Evolutionary conservation across 2,888 invertebrate genomes (phyloP), one percentile per base, ranked within the genome.

Genomic region (Parnassius orleans): DNA sequence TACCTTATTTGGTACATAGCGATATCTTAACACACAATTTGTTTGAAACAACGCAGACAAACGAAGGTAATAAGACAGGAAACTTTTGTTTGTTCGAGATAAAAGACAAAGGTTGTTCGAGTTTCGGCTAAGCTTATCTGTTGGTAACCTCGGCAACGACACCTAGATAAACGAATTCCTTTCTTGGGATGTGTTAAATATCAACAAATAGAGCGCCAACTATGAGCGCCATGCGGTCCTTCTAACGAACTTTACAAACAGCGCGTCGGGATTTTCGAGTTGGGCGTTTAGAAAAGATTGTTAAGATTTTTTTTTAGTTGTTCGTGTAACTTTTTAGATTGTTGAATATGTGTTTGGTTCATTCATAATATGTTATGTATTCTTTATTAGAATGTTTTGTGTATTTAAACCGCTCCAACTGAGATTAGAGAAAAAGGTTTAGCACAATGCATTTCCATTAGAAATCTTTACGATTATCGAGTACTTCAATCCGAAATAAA

Each of bases 11-110:
- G 67, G 73, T 74, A 81, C 68, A 81, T 80, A 78, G 72, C 76
- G 72, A 68, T 71, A 70, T 71, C 70, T 77, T 75, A 75, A 75
- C 75, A 79, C 75, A 79, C 76, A 77, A 81, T 79, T 79, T 77
- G 76, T 77, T 69, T 68, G 71, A 72, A 70, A 74, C 71, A 71
- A 66, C 69, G 67, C 68, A n/a, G 12, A 68, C 69, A 69, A 61
- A 63, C 66, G 67, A 73, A 73, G 73, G 71, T 71, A 74, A 77
- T 68, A 75, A 70, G 76, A 79, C 89, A 87, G 90, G 91, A 90
- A 88, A 90, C 80, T 79, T 80, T 81, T 90, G 85, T 91, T 91
- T 90, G 81, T 70, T 72, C 75, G 76, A 90, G 91, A 91, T 90
- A 90, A 88, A 79, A 83, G 78, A 90, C 88, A 89, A 90, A 89